Base-by-base conservation (phyloP, 2,888 invertebrate genomes). In the Sthenelais limicola region DNA sequence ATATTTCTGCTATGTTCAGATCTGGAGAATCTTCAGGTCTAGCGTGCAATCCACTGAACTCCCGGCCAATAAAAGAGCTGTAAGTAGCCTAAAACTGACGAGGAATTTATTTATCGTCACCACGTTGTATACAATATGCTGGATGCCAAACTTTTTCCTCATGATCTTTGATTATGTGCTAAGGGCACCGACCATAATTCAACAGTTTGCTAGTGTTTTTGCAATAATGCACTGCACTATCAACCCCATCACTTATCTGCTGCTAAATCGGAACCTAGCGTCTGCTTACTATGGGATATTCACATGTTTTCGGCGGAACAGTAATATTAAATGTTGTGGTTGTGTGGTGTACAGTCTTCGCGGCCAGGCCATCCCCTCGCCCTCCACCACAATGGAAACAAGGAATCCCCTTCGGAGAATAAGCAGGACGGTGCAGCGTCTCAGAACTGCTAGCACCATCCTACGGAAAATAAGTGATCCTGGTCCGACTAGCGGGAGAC, bases 81-180 rank as follows among this genome's bases (percentile, higher is more conserved):
- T 18, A 3, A 30, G 35, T 21, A 47, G 33, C 33, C 28, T 68
- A 7, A 47, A 51, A 3, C 47, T 72, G 38, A 72, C 51, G 4
- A 51, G 72, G 9, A 72, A 72, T 33, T 32, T 72, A 18, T 72
- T 52, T 30, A 43, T 72, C 21, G 49, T 72, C 3, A 72, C 72
- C 24, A 52, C 48, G 2, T 28, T 72, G n/a, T 68, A 52, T 28
- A 56, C 68, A 7, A 51, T 72, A 18, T 72, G 72, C 68, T 72
- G 72, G 72, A 33, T 68, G 1, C 72, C 72, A 26, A 38, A 38
- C 21, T 26, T 72, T 24, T 4, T 68, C 7, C 35, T 68, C 15
- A 30, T 51, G 24, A 35, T 72, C 30, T 33, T 68, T 28, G 72
- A 72, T 35, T 30, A 28, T n/a, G 18, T 52, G 7, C 30, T 30